Base-by-base conservation (phyloP, 2,888 invertebrate genomes). In the Morpho deidamia region DNA sequence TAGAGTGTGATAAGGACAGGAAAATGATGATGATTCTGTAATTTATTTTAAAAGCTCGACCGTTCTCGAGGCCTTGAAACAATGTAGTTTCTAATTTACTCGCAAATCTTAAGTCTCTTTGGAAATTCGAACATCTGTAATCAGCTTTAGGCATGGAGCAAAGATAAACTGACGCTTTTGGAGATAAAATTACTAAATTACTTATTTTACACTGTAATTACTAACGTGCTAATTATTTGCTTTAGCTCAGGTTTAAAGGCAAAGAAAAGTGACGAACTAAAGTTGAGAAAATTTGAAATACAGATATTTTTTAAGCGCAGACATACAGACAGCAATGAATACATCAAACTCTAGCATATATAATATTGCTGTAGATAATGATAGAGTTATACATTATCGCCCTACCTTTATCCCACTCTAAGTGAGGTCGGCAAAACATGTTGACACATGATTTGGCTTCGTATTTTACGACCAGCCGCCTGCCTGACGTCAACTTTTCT, bases 91-190 rank as follows among this genome's bases (percentile, higher is more conserved):
- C 32, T 11, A 11, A 44, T 55, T 55, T 42, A 42, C 42, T 51
- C 35, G 7, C 35, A 44, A 51, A 51, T 39, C 47, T 55, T 45
- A 56, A 56, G 44, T 53, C 52, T 42, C 49, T 56, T 53, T 56
- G 49, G 52, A 47, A 53, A 56, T 56, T 45, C 49, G 56, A 56
- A 56, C 44, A 45, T 56, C 56, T 52, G 48, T 56, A 56, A 56
- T 56, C 56, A 53, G 34, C 49, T 43, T 49, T 34, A 45, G 49
- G 46, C 45, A 37, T 35, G 44, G 40, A 48, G 14, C 23, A 52
- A 41, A 56, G 49, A 49, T 53, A 10, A 56, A 37, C 9, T 46
- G 49, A 56, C 45, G 48, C 45, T 35, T 45, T 45, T 35, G 35
- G 45, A 45, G 14, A 45, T 45, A 37, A 12, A 11, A 37, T 12